Evolutionary conservation across 2,888 invertebrate species (phyloP), one percentile per base, ranked within the genome.

Genomic region (Myathropa florea): DNA sequence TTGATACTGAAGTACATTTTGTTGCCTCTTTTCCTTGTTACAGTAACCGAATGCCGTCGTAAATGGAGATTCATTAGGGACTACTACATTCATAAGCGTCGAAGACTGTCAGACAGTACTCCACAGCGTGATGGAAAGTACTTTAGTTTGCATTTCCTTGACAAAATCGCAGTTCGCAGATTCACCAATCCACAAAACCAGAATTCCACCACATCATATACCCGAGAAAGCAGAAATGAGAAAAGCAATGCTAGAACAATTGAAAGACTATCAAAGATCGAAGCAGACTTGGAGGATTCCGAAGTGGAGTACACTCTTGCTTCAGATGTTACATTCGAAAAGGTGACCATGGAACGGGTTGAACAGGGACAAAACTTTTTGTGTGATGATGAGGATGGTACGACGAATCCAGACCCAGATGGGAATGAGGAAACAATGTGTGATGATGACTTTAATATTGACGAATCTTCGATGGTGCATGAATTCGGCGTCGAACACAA

Each of bases 21-120:
- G 39, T 26, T 28, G 57, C 21, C 33, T 18, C 6, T 14, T 18
- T 28, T 39, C 33, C 3, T 53, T 10, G 21, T 78, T 76, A 3
- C 26, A 88, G 88, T 82, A 18, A 63, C 67, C 18, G 88, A 88
- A 55, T 87, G 87, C 24, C 87, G 87, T n/a, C 77, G 87, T 0
- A 88, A 88, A 73, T 88, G 88, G 88, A 76, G 88, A 23, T 88
- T 88, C 14, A 82, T 87, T 4, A 46, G 88, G 9, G 88, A 88
- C 59, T 88, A 88, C 46, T 88, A 88, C 18, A 80, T 88, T 10
- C 87, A 87, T 23, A 88, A 84, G 33, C 70, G 87, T 0, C 78
- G 82, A 9, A 59, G 65, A 23, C 39, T 67, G 1, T 23, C 59
- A 0, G 86, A 76, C 7, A 84, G 88, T 12, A 85, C 77, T 3